These are phyloP conservation scores for Sparus aurata DNA, from an alignment of 2,797 vertebrate species.

Conservation along the genomic window DNA sequence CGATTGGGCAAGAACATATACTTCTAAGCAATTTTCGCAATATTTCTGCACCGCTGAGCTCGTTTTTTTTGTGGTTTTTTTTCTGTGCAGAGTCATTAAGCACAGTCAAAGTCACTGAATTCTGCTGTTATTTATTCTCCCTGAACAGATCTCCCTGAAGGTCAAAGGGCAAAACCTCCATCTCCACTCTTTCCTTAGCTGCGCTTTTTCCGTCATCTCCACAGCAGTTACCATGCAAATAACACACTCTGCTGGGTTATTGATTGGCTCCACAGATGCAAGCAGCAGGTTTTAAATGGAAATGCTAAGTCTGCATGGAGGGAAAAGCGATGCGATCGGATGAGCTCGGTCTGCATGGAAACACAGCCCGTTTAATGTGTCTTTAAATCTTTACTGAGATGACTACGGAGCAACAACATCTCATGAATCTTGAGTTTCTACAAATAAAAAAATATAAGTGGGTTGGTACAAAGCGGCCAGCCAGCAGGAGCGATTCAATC, in stretches of 20 bases:
- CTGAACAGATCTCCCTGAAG: slow-evolving; percentile 30
- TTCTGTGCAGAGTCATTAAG: slow-evolving; percentile 20
- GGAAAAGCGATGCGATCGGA: slow-evolving; percentile 65
- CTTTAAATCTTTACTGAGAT: slow-evolving; percentile 37
- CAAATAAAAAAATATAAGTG: slow-evolving; percentile 10
- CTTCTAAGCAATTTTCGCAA: slow-evolving; percentile 43
- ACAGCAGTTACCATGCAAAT: slow-evolving; percentile 63
- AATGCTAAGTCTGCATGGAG: slow-evolving; percentile 59
- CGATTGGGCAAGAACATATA: slow-evolving; percentile 22
- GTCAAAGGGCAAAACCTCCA: slow-evolving; percentile 36
- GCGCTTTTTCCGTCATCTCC: slow-evolving; percentile 26
- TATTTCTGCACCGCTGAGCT: slow-evolving; percentile 30
- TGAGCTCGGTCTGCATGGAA: slow-evolving; percentile 52
- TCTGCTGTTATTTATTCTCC: slow-evolving; percentile 6
- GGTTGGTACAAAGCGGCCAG: background rate
- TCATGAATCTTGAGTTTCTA: slow-evolving; percentile 8
- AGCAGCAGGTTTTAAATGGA: slow-evolving; percentile 74
- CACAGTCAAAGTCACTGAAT: slow-evolving; percentile 30
- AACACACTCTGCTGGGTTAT: slow-evolving; percentile 71
- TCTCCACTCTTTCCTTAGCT: background rate
- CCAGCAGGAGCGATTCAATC: slow-evolving; percentile 30
- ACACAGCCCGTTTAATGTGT: slow-evolving; percentile 21
- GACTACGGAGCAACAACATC: slow-evolving; percentile 1
- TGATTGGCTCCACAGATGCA: slow-evolving; percentile 69
- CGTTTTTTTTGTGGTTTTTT: slow-evolving; percentile 8